Base-by-base conservation (phyloP, 1,140 invertebrate genomes). In the Gerris buenoi region DNA sequence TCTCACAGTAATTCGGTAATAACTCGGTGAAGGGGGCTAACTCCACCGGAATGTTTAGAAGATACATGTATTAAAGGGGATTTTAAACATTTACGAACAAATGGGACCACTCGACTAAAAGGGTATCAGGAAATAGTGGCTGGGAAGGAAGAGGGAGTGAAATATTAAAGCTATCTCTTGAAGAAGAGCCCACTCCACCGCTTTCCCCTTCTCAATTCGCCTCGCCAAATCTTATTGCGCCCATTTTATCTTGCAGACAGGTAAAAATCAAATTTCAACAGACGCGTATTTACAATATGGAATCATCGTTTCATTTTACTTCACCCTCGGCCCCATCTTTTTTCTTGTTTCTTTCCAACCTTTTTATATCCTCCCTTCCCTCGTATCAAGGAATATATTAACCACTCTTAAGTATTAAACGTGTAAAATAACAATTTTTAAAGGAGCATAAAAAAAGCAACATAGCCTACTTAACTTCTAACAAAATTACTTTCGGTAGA, bases 1-100 rank as follows among this genome's bases (percentile, higher is more conserved):
- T 60, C 22, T 60, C 23, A 5, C 58, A 60, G 58, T 60, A 60
- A 60, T 60, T 60, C 23, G 58, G 58, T 60, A 60, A 60, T 60
- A 60, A 60, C 58, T 60, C 58, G 58, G 46, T n/a, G n/a, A 56
- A n/a, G 10, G 15, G 33, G 5, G 33, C 18, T 46, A 10, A 10
- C 18, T 10, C 33, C 15, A 5, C 3, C 23, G 5, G 5, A 5
- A 22, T 60, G 58, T 60, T 60, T 60, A 60, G 15, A 56, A 60
- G 58, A 60, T 60, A 60, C 58, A 60, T 60, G 58, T 60, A 60
- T 60, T 60, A 60, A 60, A 60, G 58, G 58, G 58, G 22, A 5
- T 60, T 60, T 60, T 60, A 60, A 60, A 60, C 58, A 60, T 60
- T 60, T 60, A 60, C 58, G 15, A 60, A 60, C 58, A 60, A 60